Conservation (phyloP, 2,888 invertebrate genomes). For the Eupithecia pulchellata region DNA sequence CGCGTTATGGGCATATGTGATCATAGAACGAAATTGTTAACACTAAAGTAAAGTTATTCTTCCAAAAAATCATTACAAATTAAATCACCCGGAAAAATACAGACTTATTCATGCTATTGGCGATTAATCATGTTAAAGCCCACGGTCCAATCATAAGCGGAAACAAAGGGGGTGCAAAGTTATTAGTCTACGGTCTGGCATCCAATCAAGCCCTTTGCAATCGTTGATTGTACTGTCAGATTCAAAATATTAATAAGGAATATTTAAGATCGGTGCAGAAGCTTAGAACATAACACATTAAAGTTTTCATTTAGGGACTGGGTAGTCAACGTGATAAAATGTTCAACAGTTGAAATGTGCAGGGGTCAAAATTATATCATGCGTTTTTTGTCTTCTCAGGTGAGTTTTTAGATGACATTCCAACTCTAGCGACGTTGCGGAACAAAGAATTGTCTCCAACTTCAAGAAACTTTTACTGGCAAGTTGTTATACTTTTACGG, state of each 20-base stretch:
- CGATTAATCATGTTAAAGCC: conserved; percentile 46
- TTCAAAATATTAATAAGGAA: neutral
- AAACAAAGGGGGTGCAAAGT: conserved; percentile 52
- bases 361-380: no score
- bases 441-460: conserved; percentile 4
- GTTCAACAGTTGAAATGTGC: no score
- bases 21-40: neutral
- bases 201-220: conserved; percentile 74
- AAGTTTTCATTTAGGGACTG: no score
- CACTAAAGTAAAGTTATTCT: neutral
- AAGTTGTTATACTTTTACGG: neutral
- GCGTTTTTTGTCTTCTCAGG: neutral
- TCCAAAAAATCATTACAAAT: neutral
- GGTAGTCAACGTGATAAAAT: no score
- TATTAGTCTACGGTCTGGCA: conserved; percentile 64
- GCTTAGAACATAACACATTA: neutral
- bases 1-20: neutral
- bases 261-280: neutral
- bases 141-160: conserved; percentile 48
- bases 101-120: neutral
- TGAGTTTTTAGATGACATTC: conserved; percentile 2
- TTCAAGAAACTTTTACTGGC: neutral
- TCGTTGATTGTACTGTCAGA: neutral
- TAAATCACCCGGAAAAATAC: neutral
- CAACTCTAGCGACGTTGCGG: neutral